Evolutionary conservation across 2,113 vertebrate species (phyloP).

Genomic region (Ardeotis arabs): DNA sequence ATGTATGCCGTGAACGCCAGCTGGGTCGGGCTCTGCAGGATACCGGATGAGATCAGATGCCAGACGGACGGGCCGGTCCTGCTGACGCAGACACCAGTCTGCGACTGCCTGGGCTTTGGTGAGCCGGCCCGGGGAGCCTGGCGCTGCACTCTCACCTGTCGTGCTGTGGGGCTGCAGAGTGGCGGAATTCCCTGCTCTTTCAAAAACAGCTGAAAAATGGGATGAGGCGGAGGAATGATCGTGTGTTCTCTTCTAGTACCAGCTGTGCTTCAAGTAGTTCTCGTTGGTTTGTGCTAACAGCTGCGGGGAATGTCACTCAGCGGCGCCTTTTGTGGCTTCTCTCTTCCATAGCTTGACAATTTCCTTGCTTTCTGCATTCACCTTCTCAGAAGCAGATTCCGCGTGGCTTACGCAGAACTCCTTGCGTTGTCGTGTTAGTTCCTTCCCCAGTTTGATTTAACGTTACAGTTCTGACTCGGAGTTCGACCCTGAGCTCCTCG

Average conservation of each 20-base stretch:
- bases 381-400: accelerated
- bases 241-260: accelerated
- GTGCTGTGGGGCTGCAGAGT: not conserved
- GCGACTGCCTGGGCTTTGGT: conserved; percentile 93
- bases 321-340: accelerated
- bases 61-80: conserved; percentile 79
- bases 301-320: not conserved
- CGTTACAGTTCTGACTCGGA: accelerated
- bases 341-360: not conserved
- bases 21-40: conserved; percentile 90
- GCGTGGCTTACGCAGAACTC: not conserved
- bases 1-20: conserved; percentile 86
- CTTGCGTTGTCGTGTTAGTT: not conserved
- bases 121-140: not conserved
- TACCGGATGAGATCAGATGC: conserved; percentile 81
- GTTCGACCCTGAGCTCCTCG: accelerated
- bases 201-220: not conserved
- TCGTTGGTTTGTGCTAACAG: not conserved
- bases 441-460: accelerated
- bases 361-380: not conserved
- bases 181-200: not conserved
- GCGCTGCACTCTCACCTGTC: accelerated
- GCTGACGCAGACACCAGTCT: conserved; percentile 86
- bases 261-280: not conserved
- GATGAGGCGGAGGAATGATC: not conserved